phyloP scores from a whole-genome alignment of 2,888 invertebrate species.

The Vannuccia rotundouncinata region DNA sequence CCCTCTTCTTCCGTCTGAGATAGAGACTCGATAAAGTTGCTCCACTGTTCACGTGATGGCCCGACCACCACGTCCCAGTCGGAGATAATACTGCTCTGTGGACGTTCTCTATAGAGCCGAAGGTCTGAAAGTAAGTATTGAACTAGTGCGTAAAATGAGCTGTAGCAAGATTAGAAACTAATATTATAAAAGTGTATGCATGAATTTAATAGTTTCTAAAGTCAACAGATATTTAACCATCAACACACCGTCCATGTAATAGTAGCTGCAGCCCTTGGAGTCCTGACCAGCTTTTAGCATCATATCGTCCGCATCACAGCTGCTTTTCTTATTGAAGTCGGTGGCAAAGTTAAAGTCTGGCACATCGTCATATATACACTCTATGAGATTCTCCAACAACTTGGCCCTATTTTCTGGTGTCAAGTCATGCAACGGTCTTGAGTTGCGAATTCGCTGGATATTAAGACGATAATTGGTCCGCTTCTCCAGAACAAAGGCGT shows the following conservation, averaged over 20 bases:
- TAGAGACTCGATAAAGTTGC: constrained; percentile 27
- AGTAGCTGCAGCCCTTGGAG: constrained; percentile 38
- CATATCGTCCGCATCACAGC: constrained; percentile 29
- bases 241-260: constrained; percentile 38
- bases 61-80: constrained; percentile 37
- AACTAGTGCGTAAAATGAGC: neutral
- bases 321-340: constrained; percentile 33
- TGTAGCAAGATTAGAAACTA: neutral
- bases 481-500: constrained; percentile 33
- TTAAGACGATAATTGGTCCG: constrained; percentile 28
- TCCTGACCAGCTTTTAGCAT: constrained; percentile 38
- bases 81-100: constrained; percentile 27
- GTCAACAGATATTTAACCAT: neutral
- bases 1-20: constrained; percentile 29
- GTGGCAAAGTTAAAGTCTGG: constrained; percentile 35
- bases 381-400: constrained; percentile 33
- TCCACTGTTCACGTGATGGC: constrained; percentile 36
- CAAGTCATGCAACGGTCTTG: constrained; percentile 22
- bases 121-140: constrained; percentile 27
- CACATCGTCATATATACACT: constrained; percentile 32
- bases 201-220: neutral
- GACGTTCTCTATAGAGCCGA: constrained; percentile 34
- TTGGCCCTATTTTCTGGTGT: constrained; percentile 31
- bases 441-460: constrained; percentile 25
- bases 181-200: neutral